Conservation (phyloP, 2,113 vertebrate species). For the Hippocampus guttulatus region DNA sequence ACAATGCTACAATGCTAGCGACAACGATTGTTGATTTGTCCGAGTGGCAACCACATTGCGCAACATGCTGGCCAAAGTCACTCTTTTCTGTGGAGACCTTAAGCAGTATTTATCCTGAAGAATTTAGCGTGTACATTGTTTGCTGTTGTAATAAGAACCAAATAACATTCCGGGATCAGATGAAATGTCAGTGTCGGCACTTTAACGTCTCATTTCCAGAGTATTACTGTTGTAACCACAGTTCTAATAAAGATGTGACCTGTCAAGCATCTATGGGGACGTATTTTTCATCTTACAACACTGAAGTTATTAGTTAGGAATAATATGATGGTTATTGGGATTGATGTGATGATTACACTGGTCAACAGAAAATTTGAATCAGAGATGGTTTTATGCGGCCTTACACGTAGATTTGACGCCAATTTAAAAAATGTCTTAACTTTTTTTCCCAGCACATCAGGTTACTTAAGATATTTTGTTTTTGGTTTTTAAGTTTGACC, state of each 20-base stretch:
- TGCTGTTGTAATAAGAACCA: constrained; percentile 30
- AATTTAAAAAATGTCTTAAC: no score
- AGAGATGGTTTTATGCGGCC: no score
- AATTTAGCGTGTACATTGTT: constrained; percentile 30
- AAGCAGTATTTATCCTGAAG: constrained; percentile 23
- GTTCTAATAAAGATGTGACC: constrained; percentile 61
- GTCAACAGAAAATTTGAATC: no score
- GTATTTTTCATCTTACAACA: constrained; percentile 20
- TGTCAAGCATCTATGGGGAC: constrained; percentile 32
- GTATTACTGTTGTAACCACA: constrained; percentile 53
- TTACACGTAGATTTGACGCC: no score
- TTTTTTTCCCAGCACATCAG: no score
- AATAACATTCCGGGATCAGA: constrained; percentile 51
- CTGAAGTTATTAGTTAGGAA: neutral
- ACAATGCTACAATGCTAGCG: constrained; percentile 47
- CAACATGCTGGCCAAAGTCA: constrained; percentile 30
- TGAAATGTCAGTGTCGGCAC: constrained; percentile 49
- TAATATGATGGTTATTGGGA: neutral
- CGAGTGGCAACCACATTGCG: constrained; percentile 47
- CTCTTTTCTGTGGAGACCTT: constrained; percentile 16
- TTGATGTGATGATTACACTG: no score
- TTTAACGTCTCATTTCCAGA: constrained; percentile 56
- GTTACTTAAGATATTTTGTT: no score
- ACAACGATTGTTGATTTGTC: constrained; percentile 55
- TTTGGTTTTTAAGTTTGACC: no score